phyloP scores from a whole-genome alignment of 2,888 invertebrate genomes.

The Pegoplata infirma region DNA sequence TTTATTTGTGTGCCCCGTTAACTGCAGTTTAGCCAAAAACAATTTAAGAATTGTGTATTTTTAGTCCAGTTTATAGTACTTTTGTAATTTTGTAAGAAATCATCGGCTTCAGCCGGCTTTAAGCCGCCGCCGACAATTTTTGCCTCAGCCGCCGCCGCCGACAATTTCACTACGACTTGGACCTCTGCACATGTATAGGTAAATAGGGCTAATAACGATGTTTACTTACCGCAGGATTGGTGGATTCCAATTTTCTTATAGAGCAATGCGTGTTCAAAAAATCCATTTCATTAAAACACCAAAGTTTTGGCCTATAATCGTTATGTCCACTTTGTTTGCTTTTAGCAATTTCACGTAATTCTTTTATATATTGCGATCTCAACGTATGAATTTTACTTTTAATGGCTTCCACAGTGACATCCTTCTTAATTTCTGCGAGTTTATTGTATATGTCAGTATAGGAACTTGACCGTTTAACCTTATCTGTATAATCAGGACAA shows the following conservation, averaged over 20 bases:
- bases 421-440: not conserved
- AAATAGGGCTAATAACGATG: too few relatives aligned
- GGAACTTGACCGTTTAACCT: not conserved
- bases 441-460: constrained; percentile 5
- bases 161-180: too few relatives aligned
- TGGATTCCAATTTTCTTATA: not conserved
- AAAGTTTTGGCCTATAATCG: not conserved
- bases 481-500: not conserved
- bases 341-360: not conserved
- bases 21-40: too few relatives aligned
- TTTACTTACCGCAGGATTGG: constrained; percentile 1
- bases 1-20: too few relatives aligned
- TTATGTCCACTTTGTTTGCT: not conserved
- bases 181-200: too few relatives aligned
- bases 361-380: constrained; percentile 11
- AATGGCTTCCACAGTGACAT: constrained; percentile 2
- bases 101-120: too few relatives aligned
- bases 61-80: too few relatives aligned
- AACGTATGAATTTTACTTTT: constrained; percentile 23
- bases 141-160: too few relatives aligned
- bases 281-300: not conserved
- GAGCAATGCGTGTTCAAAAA: not conserved
- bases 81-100: too few relatives aligned
- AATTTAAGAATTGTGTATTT: too few relatives aligned
- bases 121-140: too few relatives aligned